phyloP scores from a whole-genome alignment of 2,888 invertebrate genomes.

The Agrochola lota region DNA sequence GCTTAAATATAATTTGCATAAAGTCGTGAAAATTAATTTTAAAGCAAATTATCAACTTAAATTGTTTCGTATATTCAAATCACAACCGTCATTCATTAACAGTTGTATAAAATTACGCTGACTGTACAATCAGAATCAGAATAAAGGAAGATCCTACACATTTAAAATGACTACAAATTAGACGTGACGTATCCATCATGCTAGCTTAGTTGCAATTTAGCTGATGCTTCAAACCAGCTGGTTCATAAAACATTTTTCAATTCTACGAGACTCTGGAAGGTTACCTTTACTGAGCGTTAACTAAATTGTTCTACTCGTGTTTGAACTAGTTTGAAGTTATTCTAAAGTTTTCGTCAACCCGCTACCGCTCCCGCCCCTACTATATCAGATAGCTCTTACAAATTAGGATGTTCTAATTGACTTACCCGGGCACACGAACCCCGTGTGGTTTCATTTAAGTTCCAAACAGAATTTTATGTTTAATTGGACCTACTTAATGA shows the following conservation, averaged over 20 bases:
- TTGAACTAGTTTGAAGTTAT: background rate
- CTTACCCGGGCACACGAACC: constrained; percentile 45
- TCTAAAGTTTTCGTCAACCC: background rate
- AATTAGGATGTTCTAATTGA: constrained; percentile 63
- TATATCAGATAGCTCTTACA: constrained; percentile 11
- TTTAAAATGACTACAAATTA: background rate
- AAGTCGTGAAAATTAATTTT: too few relatives aligned
- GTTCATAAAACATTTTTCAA: background rate
- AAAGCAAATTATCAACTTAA: too few relatives aligned
- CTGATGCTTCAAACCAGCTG: background rate
- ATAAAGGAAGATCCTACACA: background rate
- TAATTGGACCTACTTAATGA: constrained; percentile 49
- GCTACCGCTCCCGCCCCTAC: background rate
- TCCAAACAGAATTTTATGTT: constrained; percentile 59
- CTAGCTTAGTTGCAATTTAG: background rate
- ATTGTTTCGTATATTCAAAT: too few relatives aligned
- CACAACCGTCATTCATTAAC: too few relatives aligned
- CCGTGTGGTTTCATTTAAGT: constrained; percentile 45
- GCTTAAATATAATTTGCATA: too few relatives aligned
- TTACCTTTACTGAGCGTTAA: background rate
- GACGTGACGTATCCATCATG: background rate
- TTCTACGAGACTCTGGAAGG: background rate
- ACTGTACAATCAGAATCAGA: too few relatives aligned
- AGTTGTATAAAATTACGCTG: too few relatives aligned
- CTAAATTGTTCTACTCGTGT: background rate